Evolutionary conservation across 2,888 invertebrate species (phyloP).

Genomic region (Coelogynopora nodosa): DNA sequence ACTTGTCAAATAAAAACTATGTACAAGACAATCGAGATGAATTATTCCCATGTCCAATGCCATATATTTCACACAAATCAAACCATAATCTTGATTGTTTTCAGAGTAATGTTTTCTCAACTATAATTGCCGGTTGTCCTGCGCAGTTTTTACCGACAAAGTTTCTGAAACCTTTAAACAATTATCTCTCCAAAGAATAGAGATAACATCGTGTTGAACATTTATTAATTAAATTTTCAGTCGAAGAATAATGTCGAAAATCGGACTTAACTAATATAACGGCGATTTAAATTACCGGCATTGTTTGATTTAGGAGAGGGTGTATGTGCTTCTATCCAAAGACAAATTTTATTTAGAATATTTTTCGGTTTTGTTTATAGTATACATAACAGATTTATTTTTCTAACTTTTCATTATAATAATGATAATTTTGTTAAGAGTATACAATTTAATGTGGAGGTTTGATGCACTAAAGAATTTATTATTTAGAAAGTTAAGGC

Average conservation of each 20-base stretch:
- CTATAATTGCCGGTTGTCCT: not conserved
- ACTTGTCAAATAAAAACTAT: not conserved
- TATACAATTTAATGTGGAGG: too few relatives aligned
- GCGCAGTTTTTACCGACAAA: not conserved
- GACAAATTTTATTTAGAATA: not conserved
- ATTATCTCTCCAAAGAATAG: not conserved
- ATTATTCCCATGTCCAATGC: not conserved
- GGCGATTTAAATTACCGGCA: not conserved
- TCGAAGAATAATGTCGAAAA: not conserved
- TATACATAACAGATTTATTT: too few relatives aligned
- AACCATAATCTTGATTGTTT: not conserved
- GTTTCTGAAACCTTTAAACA: not conserved
- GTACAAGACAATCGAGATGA: not conserved
- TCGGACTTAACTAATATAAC: not conserved
- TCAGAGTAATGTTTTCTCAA: not conserved
- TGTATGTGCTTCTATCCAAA: not conserved
- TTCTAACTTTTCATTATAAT: too few relatives aligned
- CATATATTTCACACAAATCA: not conserved
- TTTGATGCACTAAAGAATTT: too few relatives aligned
- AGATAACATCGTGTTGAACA: not conserved
- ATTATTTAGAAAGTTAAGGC: too few relatives aligned
- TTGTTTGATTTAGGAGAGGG: not conserved
- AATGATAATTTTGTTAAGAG: too few relatives aligned
- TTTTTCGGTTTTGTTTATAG: too few relatives aligned
- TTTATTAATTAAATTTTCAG: not conserved